Evolutionary conservation across 2,113 vertebrate genomes (phyloP).

Genomic region (Entelurus aequoreus): DNA sequence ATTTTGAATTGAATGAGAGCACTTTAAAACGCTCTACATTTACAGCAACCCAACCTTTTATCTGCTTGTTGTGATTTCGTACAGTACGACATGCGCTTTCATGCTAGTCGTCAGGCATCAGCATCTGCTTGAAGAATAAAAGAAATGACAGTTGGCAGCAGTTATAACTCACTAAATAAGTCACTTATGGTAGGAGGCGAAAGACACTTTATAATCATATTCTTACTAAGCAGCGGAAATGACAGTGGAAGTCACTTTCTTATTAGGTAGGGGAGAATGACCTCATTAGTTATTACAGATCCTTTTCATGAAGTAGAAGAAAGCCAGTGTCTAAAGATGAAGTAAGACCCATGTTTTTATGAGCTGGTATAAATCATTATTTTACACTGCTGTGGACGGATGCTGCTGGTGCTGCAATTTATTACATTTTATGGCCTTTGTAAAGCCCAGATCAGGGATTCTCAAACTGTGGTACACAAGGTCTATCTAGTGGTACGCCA

Average conservation of each 20-base stretch:
- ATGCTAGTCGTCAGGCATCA: slow-evolving; percentile 11
- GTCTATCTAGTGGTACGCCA: too few relatives aligned
- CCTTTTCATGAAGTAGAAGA: neutral
- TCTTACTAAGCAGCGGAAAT: too few relatives aligned
- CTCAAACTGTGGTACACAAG: too few relatives aligned
- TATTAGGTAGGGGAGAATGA: neutral
- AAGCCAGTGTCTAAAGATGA: neutral
- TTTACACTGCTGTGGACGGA: too few relatives aligned
- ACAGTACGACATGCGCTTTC: neutral
- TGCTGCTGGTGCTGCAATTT: too few relatives aligned
- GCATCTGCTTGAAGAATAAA: slow-evolving; percentile 24
- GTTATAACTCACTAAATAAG: too few relatives aligned
- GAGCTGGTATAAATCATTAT: neutral
- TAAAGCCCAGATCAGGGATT: too few relatives aligned
- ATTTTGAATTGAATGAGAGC: neutral
- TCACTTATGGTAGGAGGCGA: too few relatives aligned
- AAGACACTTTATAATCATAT: too few relatives aligned
- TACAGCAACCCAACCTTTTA: neutral
- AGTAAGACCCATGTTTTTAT: neutral
- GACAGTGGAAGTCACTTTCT: neutral
- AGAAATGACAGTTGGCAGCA: neutral
- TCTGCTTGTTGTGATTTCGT: slow-evolving; percentile 6
- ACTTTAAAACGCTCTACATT: slow-evolving; percentile 1
- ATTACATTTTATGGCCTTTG: too few relatives aligned
- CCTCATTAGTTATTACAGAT: too few relatives aligned